A percentile compares a stretch with the other conserved stretches of the same genome.
These are phyloP conservation scores for Euphydryas editha DNA, from an alignment of 2,888 invertebrate species.

Conservation along the genomic window DNA sequence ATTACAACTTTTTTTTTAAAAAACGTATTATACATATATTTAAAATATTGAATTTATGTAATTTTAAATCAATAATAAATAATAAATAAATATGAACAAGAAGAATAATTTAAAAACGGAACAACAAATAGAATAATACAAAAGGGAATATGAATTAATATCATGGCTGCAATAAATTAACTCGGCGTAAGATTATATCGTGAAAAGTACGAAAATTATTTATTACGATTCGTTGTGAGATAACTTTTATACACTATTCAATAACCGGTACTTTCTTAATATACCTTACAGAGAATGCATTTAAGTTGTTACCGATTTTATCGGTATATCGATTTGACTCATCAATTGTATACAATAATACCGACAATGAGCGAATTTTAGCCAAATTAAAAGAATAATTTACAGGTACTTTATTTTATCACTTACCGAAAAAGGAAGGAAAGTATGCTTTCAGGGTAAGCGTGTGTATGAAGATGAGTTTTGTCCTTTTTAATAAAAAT, in stretches of 20 bases:
- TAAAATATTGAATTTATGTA: no score
- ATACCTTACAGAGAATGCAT: slow-evolving; percentile 22
- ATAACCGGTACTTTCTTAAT: slow-evolving; percentile 27
- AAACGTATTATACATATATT: no score
- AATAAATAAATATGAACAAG: neutral
- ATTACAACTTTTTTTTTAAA: no score
- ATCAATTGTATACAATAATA: neutral
- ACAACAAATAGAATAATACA: slow-evolving; percentile 10
- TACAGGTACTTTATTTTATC: no score
- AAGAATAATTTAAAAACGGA: slow-evolving; percentile 7
- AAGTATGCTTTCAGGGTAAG: no score
- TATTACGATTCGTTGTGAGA: slow-evolving; percentile 32
- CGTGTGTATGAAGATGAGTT: neutral
- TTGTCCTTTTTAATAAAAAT: no score
- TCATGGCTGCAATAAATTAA: slow-evolving; percentile 29
- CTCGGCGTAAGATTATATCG: slow-evolving; percentile 34
- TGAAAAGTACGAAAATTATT: slow-evolving; percentile 35
- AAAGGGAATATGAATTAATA: slow-evolving; percentile 15
- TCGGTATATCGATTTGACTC: slow-evolving; percentile 11
- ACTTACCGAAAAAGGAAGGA: no score
- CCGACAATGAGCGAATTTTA: neutral
- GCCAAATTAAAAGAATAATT: neutral
- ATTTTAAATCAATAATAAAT: no score
- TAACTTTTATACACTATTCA: slow-evolving; percentile 36
- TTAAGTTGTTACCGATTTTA: slow-evolving; percentile 28